Base-by-base conservation (phyloP, 2,888 invertebrate species). In the Tetanocera ferruginea region DNA sequence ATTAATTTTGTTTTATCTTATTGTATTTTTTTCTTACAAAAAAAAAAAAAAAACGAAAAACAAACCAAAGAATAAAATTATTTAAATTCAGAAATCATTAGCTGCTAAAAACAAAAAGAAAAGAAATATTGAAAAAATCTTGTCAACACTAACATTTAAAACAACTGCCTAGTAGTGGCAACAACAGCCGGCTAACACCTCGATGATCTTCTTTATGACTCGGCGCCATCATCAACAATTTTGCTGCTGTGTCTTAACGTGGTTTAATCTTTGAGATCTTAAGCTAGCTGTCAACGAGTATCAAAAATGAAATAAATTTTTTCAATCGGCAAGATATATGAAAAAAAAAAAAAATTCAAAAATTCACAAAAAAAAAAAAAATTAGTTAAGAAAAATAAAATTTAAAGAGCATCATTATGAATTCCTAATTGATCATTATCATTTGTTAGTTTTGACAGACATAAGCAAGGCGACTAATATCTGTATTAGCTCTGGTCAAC, bases 371-470 rank as follows among this genome's bases (percentile, higher is more conserved):
- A 19, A 19, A 37, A 67, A 43, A 37, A 37, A 19, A 19, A 37
- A 34, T 6, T 14, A 37, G 19, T 67, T 31, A 67, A 37, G 43
- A n/a, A 64, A 64, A 34, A 64, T n/a, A 37, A 67, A 67, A 67
- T 43, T 67, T 37, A 37, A 67, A 67, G 43, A 67, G 37, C n/a
- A 67, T 57, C 76, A 81, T 82, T 83, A 83, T 84, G 85, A 86
- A 86, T 86, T 84, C 85, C 84, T 86, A 85, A 86, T 85, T 85
- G 85, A 85, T 86, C 84, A 84, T 85, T 83, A 86, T 83, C 83
- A 82, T 78, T 80, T 81, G 76, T 81, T 80, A 77, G 79, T 79
- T 79, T 80, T 82, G 79, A 80, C 80, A 79, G 76, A 57, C 67
- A 74, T 76, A 70, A 79, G 81, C 80, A 72, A 77, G 34, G 60